Conservation (phyloP, 2,113 vertebrate species). For the Cygnus atratus region DNA sequence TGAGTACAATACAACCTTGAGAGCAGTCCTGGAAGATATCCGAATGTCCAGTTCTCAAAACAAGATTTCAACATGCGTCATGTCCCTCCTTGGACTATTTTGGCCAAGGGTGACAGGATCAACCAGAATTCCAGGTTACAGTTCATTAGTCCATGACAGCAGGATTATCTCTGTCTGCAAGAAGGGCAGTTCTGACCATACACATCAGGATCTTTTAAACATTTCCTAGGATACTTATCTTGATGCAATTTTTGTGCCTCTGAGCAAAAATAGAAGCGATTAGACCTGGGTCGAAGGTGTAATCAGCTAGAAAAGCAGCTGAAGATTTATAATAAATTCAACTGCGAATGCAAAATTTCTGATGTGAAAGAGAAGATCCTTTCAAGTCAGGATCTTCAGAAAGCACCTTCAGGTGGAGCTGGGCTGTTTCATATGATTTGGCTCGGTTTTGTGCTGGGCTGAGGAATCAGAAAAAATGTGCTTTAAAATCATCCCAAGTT, state of each 20-base stretch:
- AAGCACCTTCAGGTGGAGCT: background rate
- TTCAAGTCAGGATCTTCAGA: background rate
- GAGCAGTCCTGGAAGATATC: slow-evolving; percentile 33
- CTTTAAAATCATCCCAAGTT: background rate
- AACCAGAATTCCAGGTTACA: slow-evolving; percentile 57
- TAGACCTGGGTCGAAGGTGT: background rate
- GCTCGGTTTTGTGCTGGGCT: background rate
- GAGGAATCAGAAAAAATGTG: background rate
- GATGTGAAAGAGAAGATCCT: background rate
- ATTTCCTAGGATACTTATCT: background rate
- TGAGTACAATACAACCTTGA: slow-evolving; percentile 35
- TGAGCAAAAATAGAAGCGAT: background rate
- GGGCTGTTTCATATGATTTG: background rate
- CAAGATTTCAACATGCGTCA: slow-evolving; percentile 66
- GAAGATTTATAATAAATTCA: background rate
- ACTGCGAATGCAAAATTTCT: background rate
- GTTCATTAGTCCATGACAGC: slow-evolving; percentile 56
- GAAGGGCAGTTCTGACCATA: background rate
- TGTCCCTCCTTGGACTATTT: slow-evolving; percentile 60
- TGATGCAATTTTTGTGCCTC: background rate
- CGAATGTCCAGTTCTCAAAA: slow-evolving; percentile 58
- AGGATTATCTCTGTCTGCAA: slow-evolving; percentile 18
- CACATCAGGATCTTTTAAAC: background rate
- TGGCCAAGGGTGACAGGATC: slow-evolving; percentile 58
- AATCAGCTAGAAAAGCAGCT: background rate